A percentile compares a stretch with the other conserved stretches of the same genome.
Conservation (phyloP, 2,797 vertebrate genomes). For the Remorina albescens region DNA sequence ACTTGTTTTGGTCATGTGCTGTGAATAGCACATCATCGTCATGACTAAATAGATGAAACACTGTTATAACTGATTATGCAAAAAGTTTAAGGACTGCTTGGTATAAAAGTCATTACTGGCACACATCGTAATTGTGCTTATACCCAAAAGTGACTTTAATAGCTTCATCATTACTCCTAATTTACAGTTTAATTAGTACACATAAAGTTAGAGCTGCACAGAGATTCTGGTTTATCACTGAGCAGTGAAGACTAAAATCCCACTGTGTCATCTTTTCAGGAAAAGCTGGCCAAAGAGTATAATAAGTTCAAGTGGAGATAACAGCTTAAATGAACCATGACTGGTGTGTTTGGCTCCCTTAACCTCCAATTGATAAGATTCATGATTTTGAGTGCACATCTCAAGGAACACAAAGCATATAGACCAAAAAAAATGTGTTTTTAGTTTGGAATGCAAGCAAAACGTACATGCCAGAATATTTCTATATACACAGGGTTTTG, state of each 20-base stretch:
- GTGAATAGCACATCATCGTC: neutral
- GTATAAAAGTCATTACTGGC: neutral
- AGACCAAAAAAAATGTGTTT: neutral
- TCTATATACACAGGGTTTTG: neutral
- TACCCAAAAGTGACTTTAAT: neutral
- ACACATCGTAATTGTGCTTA: slow-evolving; percentile 14
- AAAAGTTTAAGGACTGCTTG: neutral
- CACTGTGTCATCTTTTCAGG: no score
- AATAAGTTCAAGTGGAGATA: neutral
- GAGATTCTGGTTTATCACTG: no score
- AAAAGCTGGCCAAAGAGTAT: no score
- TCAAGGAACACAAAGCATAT: neutral
- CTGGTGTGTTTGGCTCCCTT: neutral
- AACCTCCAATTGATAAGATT: neutral
- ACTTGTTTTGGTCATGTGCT: neutral
- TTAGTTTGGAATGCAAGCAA: slow-evolving; percentile 5
- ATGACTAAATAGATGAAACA: neutral
- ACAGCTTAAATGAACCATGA: neutral
- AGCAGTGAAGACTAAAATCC: no score
- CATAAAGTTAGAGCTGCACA: no score
- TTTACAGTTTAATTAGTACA: neutral
- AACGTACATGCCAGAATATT: no score
- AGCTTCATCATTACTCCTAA: neutral
- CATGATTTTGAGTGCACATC: neutral
- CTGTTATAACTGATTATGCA: neutral